Conservation (phyloP, 2,113 vertebrate genomes). For the Neotoma lepida region DNA sequence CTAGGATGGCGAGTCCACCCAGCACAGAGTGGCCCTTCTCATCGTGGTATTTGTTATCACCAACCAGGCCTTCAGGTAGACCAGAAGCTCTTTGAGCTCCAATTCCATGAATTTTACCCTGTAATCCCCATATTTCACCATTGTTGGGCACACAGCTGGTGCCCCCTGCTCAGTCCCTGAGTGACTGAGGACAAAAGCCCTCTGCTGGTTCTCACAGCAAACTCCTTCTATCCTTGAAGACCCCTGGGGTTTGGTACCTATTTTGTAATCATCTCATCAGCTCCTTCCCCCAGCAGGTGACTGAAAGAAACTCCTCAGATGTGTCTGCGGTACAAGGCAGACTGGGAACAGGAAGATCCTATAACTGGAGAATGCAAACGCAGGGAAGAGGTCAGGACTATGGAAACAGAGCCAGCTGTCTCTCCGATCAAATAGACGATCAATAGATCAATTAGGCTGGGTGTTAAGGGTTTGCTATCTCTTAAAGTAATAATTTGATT, state of each 20-base stretch:
- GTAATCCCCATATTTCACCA: too few species aligned
- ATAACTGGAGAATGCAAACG: not conserved
- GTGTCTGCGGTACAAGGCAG: not conserved
- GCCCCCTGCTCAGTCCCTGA: too few species aligned
- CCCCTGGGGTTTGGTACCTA: not conserved
- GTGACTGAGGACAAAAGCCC: not conserved
- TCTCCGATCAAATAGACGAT: too few species aligned
- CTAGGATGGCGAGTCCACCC: too few species aligned
- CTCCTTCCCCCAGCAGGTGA: not conserved
- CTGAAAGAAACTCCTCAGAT: not conserved
- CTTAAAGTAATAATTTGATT: not conserved
- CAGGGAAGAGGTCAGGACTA: not conserved
- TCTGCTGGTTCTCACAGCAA: not conserved
- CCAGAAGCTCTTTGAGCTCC: not conserved
- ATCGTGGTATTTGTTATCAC: not conserved
- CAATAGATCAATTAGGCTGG: not conserved
- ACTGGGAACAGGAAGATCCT: not conserved
- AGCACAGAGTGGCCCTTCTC: not conserved
- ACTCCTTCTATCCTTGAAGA: not conserved
- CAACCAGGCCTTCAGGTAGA: not conserved
- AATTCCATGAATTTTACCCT: too few species aligned
- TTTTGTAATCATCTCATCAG: not conserved
- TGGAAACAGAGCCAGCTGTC: not conserved
- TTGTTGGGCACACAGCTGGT: not conserved
- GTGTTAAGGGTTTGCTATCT: not conserved